These are phyloP conservation scores for Camponotus fellah DNA, from an alignment of 2,888 invertebrate species.

Conservation along the genomic window DNA sequence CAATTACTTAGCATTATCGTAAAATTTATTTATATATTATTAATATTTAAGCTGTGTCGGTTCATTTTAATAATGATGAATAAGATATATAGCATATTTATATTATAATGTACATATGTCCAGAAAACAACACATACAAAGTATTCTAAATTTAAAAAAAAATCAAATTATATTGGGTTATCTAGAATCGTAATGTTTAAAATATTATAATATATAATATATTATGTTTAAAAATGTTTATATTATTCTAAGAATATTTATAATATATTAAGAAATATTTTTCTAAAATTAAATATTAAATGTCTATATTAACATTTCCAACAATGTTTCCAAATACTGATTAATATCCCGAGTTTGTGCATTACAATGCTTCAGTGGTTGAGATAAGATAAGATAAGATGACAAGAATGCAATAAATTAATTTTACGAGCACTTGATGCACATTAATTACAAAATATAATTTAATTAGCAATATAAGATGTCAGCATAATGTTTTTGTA, in stretches of 20 bases:
- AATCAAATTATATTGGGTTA: no score
- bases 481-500: background rate
- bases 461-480: no score
- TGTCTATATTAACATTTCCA: background rate
- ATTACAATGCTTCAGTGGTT: background rate
- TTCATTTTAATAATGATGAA: background rate
- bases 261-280: background rate
- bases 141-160: no score
- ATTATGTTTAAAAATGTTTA: background rate
- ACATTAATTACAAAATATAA: background rate
- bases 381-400: slow-evolving; percentile 1
- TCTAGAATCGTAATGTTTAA: no score
- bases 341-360: background rate
- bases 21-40: background rate
- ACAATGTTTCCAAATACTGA: background rate
- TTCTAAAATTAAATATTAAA: background rate
- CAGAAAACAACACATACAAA: no score
- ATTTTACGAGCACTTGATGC: background rate
- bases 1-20: background rate
- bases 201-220: no score
- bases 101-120: no score
- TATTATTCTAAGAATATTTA: background rate
- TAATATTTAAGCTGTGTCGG: background rate
- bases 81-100: no score
- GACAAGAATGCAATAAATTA: slow-evolving; percentile 6